Base-by-base conservation (phyloP, 2,113 vertebrate species). In the Potamarius usumacintae region DNA sequence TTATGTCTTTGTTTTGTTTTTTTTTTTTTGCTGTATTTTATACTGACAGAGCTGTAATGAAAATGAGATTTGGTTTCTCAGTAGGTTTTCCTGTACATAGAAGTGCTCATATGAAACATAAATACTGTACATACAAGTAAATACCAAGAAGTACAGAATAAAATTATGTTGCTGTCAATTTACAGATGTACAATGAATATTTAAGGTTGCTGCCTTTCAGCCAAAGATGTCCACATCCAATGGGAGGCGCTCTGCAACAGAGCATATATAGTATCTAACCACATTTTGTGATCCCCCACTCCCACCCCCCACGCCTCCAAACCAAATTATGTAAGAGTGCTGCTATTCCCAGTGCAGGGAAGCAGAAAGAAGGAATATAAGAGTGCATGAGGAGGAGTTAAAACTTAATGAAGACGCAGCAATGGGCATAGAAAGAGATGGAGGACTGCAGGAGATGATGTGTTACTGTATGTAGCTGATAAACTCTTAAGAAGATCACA, bases 401-500 rank as follows among this genome's bases (percentile, higher is more conserved):
- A 83, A 83, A 67, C 42, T 67, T 83, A 83, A 83, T 83, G 82
- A 83, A 83, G 82, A 83, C 0, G 42, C 27, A 85, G 34, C 4
- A 30, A 85, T 72, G 55, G 55, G 34, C 87, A 69, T 11, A 83
- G 57, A 81, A 34, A 52, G 81, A 89, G 85, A 30, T 5, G 12
- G 53, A 74, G 55, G 52, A 34, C 30, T 63, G 62, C 34, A 83
- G 82, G 62, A 67, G 81, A 67, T 83, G 30, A 20, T 65, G 22
- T 82, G 81, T 94, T 93, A 11, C 53, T 53, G 7, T 53, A 94
- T 92, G 85, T 86, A 90, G 90, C 86, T 92, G 92, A 90, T 88
- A 91, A 91, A 92, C 88, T 92, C 91, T 88, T 90, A 82, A 77
- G 82, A 87, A 90, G 62, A 52, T 83, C 48, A 67, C 20, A n/a